Evolutionary conservation across 2,888 invertebrate genomes (phyloP), one percentile per base, ranked within the genome.

Genomic region (Drosophila stalkeri): DNA sequence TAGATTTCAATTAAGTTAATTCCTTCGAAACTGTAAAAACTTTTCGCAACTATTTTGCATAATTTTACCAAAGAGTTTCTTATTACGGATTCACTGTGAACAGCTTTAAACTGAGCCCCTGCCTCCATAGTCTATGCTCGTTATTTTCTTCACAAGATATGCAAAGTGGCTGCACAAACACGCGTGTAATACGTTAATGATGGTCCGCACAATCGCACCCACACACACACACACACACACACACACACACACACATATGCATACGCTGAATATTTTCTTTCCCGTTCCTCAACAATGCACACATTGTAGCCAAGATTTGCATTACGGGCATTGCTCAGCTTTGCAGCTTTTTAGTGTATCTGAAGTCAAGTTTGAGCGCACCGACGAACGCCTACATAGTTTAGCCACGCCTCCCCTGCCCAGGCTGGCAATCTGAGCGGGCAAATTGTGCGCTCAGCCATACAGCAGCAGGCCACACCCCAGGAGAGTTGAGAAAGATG

Each of bases 361-460:
- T 77, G 66, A 64, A 79, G 74, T 54, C 49, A 77, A 69, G 77
- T 77, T 63, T 67, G 63, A 75, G 61, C 55, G n/a, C 59, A 43
- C 18, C 49, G 52, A 51, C 46, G n/a, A 64, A 41, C 57, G 59
- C 74, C 80, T 57, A 61, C 73, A 69, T 55, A 59, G 65, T 70
- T 64, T 23, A 31, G 18, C 6, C 41, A 14, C 7, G 5, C 18
- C 44, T 3, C 4, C 8, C 2, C 49, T 47, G 27, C 0, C 74
- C 62, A 27, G 60, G 79, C 76, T 71, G 76, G 79, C 81, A 89
- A 84, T 86, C 84, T 86, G 27, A 27, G 80, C 69, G 69, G 69
- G 63, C 72, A 84, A 87, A 84, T 84, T 89, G 82, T 61, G 87
- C 89, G 73, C 89, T 89, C 85, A 85, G 74, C 89, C 87, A 73